Base-by-base conservation (phyloP, 2,113 vertebrate species). In the Eolophus roseicapilla region DNA sequence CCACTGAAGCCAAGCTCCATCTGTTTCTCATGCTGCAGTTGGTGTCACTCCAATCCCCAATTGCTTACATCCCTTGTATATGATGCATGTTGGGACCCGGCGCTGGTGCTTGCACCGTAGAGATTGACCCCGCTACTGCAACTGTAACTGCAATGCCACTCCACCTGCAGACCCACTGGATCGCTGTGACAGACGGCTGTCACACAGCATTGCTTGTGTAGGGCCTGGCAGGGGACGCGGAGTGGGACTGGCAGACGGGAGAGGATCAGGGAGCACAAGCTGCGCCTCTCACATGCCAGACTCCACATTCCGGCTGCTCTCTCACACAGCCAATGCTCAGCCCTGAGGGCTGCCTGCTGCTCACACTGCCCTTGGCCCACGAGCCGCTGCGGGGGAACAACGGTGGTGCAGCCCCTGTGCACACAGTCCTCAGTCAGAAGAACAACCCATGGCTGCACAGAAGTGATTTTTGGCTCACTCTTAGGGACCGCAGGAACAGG, bases 161-260 rank as follows among this genome's bases (percentile, higher is more conserved):
- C 17, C 1, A 10, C 63, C 70, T 7, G 57, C 0, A 0, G 33
- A 27, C 33, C 23, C 0, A 0, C 0, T 59, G 1, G n/a, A 21
- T 64, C 1, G 2, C 47, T 0, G 2, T 50, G 91, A 39, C 95
- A 97, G 86, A 93, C 87, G 94, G 94, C 88, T 86, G 69, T 17
- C 73, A 33, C 7, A 2, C 1, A 57, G 76, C 44, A 12, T 13
- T 2, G 1, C 2, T 10, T 1, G 2, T 17, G 31, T 7, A 4
- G 75, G 83, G 60, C 7, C 76, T 77, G 68, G 63, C 10, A 1
- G 33, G 84, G 77, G 39, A 13, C 0, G 0, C 0, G 0, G 43
- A 57, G 67, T 1, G 9, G 80, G 49, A 39, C 65, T 88, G 80
- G 77, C 91, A 92, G 91, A 89, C 0, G 3, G 91, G 39, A 60